A percentile compares a stretch with the other conserved stretches of the same genome.
phyloP scores from a whole-genome alignment of 2,113 vertebrate genomes.

The Charadrius vociferus region DNA sequence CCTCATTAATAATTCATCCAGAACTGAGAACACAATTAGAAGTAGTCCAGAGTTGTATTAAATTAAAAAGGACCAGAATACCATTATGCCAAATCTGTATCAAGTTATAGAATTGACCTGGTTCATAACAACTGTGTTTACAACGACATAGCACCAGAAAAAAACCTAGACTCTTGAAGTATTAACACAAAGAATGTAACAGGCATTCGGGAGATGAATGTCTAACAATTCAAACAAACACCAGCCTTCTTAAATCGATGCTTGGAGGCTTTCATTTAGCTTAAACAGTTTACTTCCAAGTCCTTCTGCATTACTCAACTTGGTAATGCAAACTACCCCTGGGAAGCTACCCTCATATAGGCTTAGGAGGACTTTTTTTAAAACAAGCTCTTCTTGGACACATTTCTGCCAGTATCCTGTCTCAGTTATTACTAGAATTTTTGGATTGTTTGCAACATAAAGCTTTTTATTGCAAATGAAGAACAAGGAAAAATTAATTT shows the following conservation, averaged over 20 bases:
- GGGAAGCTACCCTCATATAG: background rate
- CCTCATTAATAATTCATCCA: background rate
- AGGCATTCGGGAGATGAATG: background rate
- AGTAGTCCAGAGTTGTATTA: background rate
- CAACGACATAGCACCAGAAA: background rate
- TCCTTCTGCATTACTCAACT: background rate
- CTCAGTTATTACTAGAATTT: background rate
- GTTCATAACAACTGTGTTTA: background rate
- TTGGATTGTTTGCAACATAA: background rate
- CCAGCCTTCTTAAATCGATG: background rate
- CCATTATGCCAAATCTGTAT: background rate
- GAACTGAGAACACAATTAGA: background rate
- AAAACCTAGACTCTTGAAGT: background rate
- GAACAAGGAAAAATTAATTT: background rate
- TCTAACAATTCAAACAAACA: background rate
- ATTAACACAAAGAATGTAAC: background rate
- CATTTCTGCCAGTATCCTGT: background rate
- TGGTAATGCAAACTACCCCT: background rate
- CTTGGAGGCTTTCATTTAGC: background rate
- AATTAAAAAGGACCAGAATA: background rate
- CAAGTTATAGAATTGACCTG: background rate
- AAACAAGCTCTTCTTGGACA: background rate
- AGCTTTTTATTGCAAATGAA: background rate
- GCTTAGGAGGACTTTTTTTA: background rate
- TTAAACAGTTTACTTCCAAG: background rate